phyloP scores from a whole-genome alignment of 2,113 vertebrate species.

The Podarcis cretensis region DNA sequence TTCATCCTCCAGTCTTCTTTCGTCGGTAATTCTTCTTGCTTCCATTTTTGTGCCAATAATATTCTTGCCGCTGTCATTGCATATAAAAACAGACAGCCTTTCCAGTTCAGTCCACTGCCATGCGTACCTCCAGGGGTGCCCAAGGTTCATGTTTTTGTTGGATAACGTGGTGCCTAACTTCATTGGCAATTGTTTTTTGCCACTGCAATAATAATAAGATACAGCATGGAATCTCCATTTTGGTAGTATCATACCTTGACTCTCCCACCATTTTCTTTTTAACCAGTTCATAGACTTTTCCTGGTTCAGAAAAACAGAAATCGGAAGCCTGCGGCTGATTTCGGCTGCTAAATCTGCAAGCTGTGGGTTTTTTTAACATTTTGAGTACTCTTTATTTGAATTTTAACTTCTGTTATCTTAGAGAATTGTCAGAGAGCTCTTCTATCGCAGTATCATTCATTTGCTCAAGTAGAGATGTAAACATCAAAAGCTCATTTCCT shows the following conservation, averaged over 20 bases:
- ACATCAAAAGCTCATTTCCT: conserved; percentile 59
- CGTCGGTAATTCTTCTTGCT: no score
- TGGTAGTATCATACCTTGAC: not conserved
- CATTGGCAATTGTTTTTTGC: not conserved
- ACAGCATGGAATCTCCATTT: not conserved
- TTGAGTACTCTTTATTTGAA: conserved; percentile 43
- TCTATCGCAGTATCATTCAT: conserved; percentile 48
- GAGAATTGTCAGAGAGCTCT: conserved; percentile 40
- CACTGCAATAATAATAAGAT: not conserved
- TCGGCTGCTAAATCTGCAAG: conserved; percentile 24
- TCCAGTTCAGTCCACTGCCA: not conserved
- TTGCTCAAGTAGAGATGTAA: conserved; percentile 47
- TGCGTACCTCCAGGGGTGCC: not conserved
- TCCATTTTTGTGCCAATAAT: no score
- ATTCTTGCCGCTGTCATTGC: no score
- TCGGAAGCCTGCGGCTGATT: conserved; percentile 12
- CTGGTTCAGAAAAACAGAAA: conserved; percentile 29
- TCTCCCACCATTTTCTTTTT: not conserved
- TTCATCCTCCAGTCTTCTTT: no score
- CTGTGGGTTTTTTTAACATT: conserved; percentile 29
- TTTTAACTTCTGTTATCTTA: conserved; percentile 49
- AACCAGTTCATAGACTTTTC: conserved; percentile 13
- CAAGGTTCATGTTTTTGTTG: not conserved
- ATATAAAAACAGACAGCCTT: not conserved
- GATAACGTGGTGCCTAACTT: not conserved